Evolutionary conservation across 1,140 invertebrate species (phyloP).

Genomic region (Papilio polytes): DNA sequence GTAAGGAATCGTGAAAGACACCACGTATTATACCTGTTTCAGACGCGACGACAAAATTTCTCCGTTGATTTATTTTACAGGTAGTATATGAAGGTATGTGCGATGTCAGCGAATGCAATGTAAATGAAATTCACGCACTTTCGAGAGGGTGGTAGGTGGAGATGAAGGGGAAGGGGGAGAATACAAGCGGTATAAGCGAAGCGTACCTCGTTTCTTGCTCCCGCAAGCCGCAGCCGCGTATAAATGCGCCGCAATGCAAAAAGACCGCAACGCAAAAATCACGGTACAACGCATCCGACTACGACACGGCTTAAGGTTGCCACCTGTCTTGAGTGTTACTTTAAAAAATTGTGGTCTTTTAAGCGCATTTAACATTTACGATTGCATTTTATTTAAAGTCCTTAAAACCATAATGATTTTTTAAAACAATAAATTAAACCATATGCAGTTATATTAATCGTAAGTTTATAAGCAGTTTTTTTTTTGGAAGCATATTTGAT

Average conservation of each 20-base stretch:
- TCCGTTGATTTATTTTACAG: constrained; percentile 32
- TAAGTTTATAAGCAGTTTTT: not conserved
- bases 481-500: not conserved
- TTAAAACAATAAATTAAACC: not conserved
- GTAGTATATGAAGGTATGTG: not conserved
- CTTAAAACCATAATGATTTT: not conserved
- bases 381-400: not conserved
- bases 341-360: not conserved
- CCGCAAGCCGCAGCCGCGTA: constrained; percentile 47
- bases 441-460: not conserved
- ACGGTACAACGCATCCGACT: constrained; percentile 56
- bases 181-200: constrained; percentile 52
- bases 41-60: constrained; percentile 47
- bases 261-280: constrained; percentile 61
- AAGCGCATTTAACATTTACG: not conserved
- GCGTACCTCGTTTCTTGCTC: constrained; percentile 62
- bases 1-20: constrained; percentile 53
- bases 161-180: constrained; percentile 46
- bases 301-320: constrained; percentile 33
- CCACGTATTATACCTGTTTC: constrained; percentile 44
- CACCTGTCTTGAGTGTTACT: not conserved
- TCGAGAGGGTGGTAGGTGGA: constrained; percentile 36
- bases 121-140: constrained; percentile 44
- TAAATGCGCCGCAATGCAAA: constrained; percentile 64
- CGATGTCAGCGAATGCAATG: constrained; percentile 12